Conservation (phyloP, 2,113 vertebrate genomes). For the Macroglossus sobrinus region DNA sequence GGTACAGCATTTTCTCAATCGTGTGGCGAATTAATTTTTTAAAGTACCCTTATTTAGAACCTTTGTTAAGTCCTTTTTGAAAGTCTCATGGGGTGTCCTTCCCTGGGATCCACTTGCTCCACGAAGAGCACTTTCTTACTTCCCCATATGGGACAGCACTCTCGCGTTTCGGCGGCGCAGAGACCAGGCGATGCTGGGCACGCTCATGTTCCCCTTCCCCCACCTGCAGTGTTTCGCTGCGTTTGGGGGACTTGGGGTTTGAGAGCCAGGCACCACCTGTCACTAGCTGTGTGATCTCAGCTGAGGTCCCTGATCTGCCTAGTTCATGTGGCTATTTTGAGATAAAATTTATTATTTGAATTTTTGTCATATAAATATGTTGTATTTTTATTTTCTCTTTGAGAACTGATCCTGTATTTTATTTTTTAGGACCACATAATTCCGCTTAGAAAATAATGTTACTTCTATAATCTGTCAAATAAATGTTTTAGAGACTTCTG, state of each 20-base stretch:
- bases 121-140: not conserved
- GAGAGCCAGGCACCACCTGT: not conserved
- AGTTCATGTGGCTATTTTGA: not conserved
- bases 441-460: not conserved
- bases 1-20: not conserved
- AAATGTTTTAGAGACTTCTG: not conserved
- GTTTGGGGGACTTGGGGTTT: not conserved
- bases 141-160: not conserved
- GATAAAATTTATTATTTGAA: not conserved
- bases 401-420: not conserved
- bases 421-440: not conserved
- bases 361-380: not conserved
- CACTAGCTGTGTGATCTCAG: not conserved
- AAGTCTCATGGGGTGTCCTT: not conserved
- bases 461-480: not conserved
- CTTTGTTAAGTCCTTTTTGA: not conserved
- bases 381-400: not conserved
- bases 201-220: no score
- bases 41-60: not conserved
- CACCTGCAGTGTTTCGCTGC: not conserved
- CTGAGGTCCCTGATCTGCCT: not conserved
- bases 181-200: not conserved
- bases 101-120: not conserved
- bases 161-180: not conserved
- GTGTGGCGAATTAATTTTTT: not conserved